Base-by-base conservation (phyloP, 2,888 invertebrate species). In the Rotaria magnacalcarata region DNA sequence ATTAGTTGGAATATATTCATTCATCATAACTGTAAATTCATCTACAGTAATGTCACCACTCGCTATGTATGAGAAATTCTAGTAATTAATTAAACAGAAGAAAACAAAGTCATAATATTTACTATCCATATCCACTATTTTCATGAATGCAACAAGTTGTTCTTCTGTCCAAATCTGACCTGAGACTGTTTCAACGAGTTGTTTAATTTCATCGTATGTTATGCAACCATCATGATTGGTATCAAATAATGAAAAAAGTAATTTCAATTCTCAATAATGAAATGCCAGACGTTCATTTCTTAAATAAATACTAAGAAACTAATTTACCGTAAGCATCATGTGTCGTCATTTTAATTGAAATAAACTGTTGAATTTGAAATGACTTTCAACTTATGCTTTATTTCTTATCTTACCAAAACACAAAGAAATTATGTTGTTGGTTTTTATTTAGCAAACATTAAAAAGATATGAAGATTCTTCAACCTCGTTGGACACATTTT, bases 201-300 rank as follows among this genome's bases (percentile, higher is more conserved):
- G 67, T 19, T 67, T 67, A 1, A 67, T 67, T 67, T 67, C 34
- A 41, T 67, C 34, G 34, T 41, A 16, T 67, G 34, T 34, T 4
- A 86, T 86, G 47, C 34, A 50, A 41, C 85, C 86, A 43, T 84
- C 84, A 67, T 74, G 54, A 84, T 86, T 74, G 27, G 74, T 43
- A 56, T 86, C 86, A n/a, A 86, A 86, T 10, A 86, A 67, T 16
- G 34, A 67, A 34, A 67, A 41, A 19, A 67, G 34, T 67, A 67
- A 7, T 67, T 67, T 67, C 14, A 41, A 67, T 67, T 34, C 34
- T 34, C 5, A 41, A 34, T 7, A 5, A 54, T 5, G 7, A 67
- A 67, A 34, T 16, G 2, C 2, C 7, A 19, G 19, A 0, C 7
- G 27, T 14, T 52, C 5, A 24, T 14, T 60, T 60, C 8, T 34